Conservation (phyloP, 2,113 vertebrate genomes). For the Desmodus rotundus region DNA sequence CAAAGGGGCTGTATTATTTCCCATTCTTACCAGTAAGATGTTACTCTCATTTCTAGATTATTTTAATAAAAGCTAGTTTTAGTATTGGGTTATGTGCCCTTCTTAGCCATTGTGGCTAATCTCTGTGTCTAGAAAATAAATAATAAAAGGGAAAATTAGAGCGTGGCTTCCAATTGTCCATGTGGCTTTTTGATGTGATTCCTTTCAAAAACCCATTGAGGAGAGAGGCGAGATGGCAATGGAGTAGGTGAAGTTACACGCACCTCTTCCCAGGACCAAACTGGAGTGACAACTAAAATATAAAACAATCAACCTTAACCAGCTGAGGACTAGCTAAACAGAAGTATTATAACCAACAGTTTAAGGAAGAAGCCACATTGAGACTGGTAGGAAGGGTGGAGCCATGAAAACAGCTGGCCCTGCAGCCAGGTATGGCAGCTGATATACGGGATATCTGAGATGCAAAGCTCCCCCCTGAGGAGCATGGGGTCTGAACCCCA, state of each 20-base stretch:
- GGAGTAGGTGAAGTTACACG: neutral
- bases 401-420: neutral
- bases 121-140: neutral
- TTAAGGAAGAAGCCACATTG: neutral
- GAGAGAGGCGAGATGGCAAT: neutral
- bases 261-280: neutral
- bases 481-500: neutral
- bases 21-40: neutral
- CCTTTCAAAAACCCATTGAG: neutral
- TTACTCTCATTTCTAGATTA: neutral
- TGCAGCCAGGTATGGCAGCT: neutral
- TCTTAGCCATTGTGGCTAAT: neutral
- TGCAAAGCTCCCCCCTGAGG: neutral
- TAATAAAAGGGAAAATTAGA: neutral
- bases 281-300: neutral
- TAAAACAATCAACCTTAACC: neutral
- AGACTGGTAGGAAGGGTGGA: neutral
- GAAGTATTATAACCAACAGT: neutral
- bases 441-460: neutral
- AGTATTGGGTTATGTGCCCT: neutral
- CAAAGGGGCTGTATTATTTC: neutral
- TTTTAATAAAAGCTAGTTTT: constrained; percentile 13
- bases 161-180: neutral
- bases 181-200: neutral
- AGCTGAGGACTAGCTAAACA: neutral